Evolutionary conservation across 2,113 vertebrate species (phyloP).

Genomic region (Otocyon megalotis): DNA sequence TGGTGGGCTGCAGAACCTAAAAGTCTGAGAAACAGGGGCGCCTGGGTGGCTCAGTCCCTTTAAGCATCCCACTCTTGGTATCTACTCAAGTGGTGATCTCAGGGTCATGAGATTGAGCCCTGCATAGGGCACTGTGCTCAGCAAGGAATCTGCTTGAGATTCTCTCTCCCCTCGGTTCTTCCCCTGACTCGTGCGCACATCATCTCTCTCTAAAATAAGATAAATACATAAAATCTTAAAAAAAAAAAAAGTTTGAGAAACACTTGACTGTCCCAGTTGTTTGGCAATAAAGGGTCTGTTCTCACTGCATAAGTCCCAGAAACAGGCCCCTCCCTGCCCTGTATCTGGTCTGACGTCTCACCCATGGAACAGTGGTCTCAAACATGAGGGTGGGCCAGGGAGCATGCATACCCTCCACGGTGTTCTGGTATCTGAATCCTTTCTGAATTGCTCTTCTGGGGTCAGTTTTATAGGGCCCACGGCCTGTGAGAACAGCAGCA

Average conservation of each 20-base stretch:
- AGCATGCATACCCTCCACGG: rapidly evolving
- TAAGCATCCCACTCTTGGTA: neutral
- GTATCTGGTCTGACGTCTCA: neutral
- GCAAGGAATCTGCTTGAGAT: neutral
- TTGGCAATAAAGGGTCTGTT: neutral
- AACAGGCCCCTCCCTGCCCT: too few relatives aligned
- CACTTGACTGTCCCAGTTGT: too few relatives aligned
- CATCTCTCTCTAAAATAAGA: neutral
- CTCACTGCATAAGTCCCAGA: neutral
- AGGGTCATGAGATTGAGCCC: neutral
- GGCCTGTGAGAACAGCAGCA: neutral
- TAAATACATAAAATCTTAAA: neutral
- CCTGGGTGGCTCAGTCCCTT: neutral
- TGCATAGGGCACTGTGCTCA: neutral
- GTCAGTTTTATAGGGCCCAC: neutral
- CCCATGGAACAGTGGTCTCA: rapidly evolving
- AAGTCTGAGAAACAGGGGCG: neutral
- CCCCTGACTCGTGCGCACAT: neutral
- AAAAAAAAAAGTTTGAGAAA: neutral
- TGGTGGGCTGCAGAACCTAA: rapidly evolving
- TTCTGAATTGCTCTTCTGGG: neutral
- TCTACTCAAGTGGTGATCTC: neutral
- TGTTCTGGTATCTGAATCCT: neutral
- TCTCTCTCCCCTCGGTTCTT: neutral
- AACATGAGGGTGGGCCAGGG: too few relatives aligned